A percentile compares a stretch with the other conserved stretches of the same genome.
Conservation (phyloP, 1,140 invertebrate genomes). For the Phenacoccus solenopsis region DNA sequence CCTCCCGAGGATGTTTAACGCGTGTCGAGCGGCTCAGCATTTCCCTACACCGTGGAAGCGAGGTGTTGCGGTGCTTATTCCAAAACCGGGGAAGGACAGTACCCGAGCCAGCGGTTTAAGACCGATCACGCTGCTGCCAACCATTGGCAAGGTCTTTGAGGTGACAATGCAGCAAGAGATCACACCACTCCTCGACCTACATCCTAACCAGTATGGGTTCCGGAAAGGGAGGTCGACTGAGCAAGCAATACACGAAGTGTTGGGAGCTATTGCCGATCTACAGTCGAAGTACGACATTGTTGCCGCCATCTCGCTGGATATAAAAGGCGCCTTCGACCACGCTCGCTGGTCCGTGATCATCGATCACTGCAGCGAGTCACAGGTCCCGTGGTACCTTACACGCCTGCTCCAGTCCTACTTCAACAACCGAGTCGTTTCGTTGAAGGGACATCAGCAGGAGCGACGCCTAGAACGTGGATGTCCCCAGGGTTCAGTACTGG, state of each 20-base stretch:
- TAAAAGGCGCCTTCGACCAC: slow-evolving; percentile 11
- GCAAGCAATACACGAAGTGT: background rate
- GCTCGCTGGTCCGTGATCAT: background rate
- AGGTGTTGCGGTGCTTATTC: background rate
- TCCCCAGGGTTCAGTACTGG: no score
- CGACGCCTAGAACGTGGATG: no score
- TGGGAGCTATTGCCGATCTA: background rate
- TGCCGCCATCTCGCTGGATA: background rate
- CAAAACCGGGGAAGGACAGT: background rate
- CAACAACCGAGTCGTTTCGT: no score
- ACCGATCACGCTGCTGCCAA: slow-evolving; percentile 7
- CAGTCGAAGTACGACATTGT: background rate
- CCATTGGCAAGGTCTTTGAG: background rate
- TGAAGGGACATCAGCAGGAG: no score
- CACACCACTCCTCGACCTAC: background rate
- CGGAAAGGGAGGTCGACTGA: background rate
- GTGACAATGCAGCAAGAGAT: background rate
- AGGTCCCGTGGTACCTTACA: background rate
- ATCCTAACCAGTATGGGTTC: background rate
- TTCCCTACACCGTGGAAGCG: background rate
- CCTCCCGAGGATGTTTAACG: background rate
- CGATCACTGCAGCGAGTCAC: background rate
- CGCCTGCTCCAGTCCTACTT: background rate
- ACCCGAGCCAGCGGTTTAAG: background rate
- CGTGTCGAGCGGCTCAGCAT: background rate